These are phyloP conservation scores for Oncopeltus fasciatus DNA, from an alignment of 1,140 invertebrate genomes.

Conservation along the genomic window DNA sequence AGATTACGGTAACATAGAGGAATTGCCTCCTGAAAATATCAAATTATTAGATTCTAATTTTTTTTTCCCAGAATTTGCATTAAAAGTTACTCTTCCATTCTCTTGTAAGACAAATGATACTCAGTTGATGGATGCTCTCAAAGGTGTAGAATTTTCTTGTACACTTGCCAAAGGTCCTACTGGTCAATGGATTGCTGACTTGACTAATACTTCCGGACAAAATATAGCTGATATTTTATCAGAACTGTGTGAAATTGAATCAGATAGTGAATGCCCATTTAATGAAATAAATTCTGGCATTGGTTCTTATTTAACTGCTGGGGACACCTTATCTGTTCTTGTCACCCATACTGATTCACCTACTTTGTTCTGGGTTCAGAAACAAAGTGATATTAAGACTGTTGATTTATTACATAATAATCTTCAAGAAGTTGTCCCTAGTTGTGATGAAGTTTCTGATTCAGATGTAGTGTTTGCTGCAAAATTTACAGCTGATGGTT, in stretches of 20 bases:
- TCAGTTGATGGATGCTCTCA: conserved; percentile 24
- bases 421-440: conserved; percentile 36
- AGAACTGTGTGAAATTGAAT: not conserved
- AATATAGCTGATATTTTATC: conserved; percentile 11
- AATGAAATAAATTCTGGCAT: not conserved
- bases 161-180: conserved; percentile 28
- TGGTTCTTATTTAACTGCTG: conserved; percentile 14
- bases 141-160: conserved; percentile 25
- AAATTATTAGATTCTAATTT: conserved; percentile 36
- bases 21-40: conserved; percentile 24
- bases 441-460: conserved; percentile 38
- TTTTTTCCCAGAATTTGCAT: conserved; percentile 35
- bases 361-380: conserved; percentile 30
- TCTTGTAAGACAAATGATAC: conserved; percentile 27
- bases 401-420: conserved; percentile 33
- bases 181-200: conserved; percentile 24
- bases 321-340: conserved; percentile 24
- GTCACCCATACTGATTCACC: conserved; percentile 28
- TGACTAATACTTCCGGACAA: not conserved
- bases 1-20: conserved; percentile 38
- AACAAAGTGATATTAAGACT: conserved; percentile 18
- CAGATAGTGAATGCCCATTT: not conserved
- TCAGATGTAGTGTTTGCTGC: conserved; percentile 43
- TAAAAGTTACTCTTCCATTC: conserved; percentile 32
- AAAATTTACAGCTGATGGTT: conserved; percentile 51